Conservation (phyloP, 2,113 vertebrate genomes). For the Asarcornis scutulata region DNA sequence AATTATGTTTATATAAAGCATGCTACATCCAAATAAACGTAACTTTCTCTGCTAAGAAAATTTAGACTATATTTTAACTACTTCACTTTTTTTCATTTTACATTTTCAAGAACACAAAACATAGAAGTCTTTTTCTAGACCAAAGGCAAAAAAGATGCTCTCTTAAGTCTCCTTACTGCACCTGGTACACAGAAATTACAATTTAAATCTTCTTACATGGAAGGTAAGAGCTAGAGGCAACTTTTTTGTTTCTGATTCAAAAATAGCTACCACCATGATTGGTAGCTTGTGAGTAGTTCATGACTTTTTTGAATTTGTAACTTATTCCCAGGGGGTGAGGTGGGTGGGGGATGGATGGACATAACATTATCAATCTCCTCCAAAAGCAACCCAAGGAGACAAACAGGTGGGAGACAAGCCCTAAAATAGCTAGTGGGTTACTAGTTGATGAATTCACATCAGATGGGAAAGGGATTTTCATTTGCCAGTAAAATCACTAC, state of each 20-base stretch:
- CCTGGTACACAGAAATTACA: not conserved
- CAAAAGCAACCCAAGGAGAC: rapidly evolving
- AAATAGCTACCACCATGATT: not conserved
- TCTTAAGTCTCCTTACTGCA: not conserved
- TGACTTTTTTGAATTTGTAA: not conserved
- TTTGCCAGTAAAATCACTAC: not conserved
- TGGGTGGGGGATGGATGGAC: too few relatives aligned
- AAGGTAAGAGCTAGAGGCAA: not conserved
- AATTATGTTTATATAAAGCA: constrained; percentile 63
- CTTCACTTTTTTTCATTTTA: not conserved
- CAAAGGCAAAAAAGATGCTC: not conserved
- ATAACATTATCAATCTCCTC: too few relatives aligned
- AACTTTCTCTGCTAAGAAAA: constrained; percentile 43
- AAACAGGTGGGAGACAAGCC: not conserved
- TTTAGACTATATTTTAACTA: not conserved
- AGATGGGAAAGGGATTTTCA: not conserved
- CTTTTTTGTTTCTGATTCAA: not conserved
- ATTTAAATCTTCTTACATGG: too few relatives aligned
- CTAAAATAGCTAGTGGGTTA: rapidly evolving
- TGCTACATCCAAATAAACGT: constrained; percentile 71
- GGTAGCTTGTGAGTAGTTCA: not conserved
- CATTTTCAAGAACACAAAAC: not conserved
- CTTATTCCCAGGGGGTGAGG: not conserved
- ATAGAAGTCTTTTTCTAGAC: not conserved
- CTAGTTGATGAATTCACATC: not conserved